Percentiles rank a stretch among this genome's conserved stretches.
phyloP scores from a whole-genome alignment of 2,888 invertebrate genomes.

The Cheilosia impressa region DNA sequence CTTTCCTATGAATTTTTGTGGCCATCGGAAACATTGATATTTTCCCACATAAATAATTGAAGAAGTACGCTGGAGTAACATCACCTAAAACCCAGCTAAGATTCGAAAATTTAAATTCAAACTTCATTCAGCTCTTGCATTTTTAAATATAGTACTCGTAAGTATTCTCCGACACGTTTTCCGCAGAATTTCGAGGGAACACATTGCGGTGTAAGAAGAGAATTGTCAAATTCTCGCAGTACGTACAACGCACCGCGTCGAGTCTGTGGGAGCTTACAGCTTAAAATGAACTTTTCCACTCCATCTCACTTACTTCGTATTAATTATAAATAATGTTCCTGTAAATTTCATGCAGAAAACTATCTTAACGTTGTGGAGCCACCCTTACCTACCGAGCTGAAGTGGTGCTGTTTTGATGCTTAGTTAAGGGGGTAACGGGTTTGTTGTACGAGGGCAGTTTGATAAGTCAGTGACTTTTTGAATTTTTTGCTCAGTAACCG shows the following conservation, averaged over 20 bases:
- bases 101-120: slow-evolving; percentile 46
- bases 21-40: neutral
- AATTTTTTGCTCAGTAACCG: too few species aligned
- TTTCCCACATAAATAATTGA: slow-evolving; percentile 16
- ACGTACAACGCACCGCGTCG: too few species aligned
- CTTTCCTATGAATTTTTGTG: neutral
- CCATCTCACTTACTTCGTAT: slow-evolving; percentile 63
- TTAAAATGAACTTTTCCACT: slow-evolving; percentile 66
- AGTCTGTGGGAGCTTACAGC: slow-evolving; percentile 44
- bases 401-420: slow-evolving; percentile 10
- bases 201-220: slow-evolving; percentile 39
- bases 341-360: slow-evolving; percentile 38
- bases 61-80: neutral
- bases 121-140: neutral
- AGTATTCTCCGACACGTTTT: neutral
- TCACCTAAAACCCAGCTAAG: slow-evolving; percentile 29
- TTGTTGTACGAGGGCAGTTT: too few species aligned
- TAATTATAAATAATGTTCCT: slow-evolving; percentile 64
- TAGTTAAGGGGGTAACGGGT: neutral
- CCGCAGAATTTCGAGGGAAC: slow-evolving; percentile 10
- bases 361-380: slow-evolving; percentile 31
- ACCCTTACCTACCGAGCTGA: neutral
- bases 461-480: too few species aligned
- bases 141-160: neutral
- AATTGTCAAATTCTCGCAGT: neutral